phyloP scores from a whole-genome alignment of 2,113 vertebrate genomes.

The Tichodroma muraria region DNA sequence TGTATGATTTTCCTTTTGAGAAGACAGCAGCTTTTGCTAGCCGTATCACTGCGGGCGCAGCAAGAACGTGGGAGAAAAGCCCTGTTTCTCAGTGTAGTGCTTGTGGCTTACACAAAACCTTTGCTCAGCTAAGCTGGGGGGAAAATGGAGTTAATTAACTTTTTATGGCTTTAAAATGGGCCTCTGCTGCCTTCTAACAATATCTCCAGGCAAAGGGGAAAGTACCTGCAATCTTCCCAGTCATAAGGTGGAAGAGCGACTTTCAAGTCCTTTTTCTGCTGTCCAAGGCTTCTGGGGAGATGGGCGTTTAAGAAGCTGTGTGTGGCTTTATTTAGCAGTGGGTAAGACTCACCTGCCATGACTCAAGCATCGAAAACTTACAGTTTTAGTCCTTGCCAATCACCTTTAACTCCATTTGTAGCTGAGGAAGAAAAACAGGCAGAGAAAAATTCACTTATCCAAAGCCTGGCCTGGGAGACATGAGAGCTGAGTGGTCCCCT shows the following conservation, averaged over 20 bases:
- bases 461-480: neutral
- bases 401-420: neutral
- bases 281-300: neutral
- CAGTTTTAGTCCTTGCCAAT: neutral
- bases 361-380: neutral
- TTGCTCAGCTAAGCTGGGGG: neutral
- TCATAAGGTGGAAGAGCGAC: neutral
- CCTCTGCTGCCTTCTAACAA: slow-evolving; percentile 20
- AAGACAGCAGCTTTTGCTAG: slow-evolving; percentile 1
- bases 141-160: slow-evolving; percentile 4
- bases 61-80: neutral
- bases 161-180: neutral
- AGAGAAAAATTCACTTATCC: neutral
- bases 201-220: slow-evolving; percentile 34
- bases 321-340: neutral
- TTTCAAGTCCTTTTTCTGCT: neutral
- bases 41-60: neutral
- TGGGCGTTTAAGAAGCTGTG: fast-evolving
- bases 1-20: neutral
- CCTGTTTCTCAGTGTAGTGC: neutral
- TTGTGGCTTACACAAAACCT: neutral
- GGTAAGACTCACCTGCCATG: neutral
- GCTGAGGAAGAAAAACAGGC: neutral
- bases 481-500: neutral
- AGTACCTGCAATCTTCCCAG: slow-evolving; percentile 27